Base-by-base conservation (phyloP, 2,113 vertebrate species). In the Eleginops maclovinus region DNA sequence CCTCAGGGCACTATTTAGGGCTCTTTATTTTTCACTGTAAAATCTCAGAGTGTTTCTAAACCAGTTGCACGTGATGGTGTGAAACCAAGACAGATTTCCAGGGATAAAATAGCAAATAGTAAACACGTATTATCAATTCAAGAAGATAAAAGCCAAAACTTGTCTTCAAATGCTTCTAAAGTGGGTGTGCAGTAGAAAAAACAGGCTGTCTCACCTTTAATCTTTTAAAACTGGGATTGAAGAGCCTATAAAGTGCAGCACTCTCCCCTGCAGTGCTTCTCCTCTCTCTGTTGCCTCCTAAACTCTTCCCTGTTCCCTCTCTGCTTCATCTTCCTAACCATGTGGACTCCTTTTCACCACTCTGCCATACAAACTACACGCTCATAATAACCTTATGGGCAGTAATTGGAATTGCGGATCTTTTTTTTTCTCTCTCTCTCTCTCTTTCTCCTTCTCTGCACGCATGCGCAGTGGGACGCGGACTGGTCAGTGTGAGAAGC, bases 381-480 rank as follows among this genome's bases (percentile, higher is more conserved):
- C 65, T 26, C 61, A 65, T 73, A 80, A 83, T 84, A 79, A 87
- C 74, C 88, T 89, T 72, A 82, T 66, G 63, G 83, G 69, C 81
- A 80, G 72, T 84, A 87, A 88, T 78, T 90, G 72, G 75, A 75
- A 73, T 70, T 61, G 75, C 79, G 75, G 46, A 22, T 65, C 64
- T 71, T 55, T 74, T 28, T 22, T 31, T 19, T 17, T 11, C 15
- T 19, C 9, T 11, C 1, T 5, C 16, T 19, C 31, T 12, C 71
- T 53, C 44, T n/a, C 31, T 28, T 19, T 19, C n/a, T 17, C 31
- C 40, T 41, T 89, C 31, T 36, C 31, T 85, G 63, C 86, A 90
- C 96, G 96, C 97, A 96, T 96, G 97, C 96, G 96, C 94, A 94
- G 84, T 95, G 89, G 82, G 93, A 92, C 86, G 93, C 94, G 94